Conservation (phyloP, 1,140 invertebrate genomes). For the Galleria mellonella region DNA sequence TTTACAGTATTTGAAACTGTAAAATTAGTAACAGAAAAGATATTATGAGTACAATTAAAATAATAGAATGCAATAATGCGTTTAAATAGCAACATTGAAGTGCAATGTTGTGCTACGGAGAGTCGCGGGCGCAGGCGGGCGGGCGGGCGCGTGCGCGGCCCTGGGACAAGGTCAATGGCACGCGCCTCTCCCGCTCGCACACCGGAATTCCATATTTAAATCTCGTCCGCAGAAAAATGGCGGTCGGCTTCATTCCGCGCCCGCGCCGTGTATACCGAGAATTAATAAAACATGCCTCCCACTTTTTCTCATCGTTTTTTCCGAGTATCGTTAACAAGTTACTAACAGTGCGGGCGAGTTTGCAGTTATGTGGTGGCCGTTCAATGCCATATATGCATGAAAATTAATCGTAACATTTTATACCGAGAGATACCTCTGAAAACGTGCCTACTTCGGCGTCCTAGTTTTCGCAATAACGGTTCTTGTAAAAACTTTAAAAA, state of each 20-base stretch:
- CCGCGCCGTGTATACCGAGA: constrained; percentile 57
- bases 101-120: constrained; percentile 24
- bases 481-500: neutral
- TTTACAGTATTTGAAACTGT: no score
- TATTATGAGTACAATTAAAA: no score
- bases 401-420: constrained; percentile 40
- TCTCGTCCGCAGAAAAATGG: constrained; percentile 73
- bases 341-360: constrained; percentile 36
- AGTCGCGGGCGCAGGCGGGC: constrained; percentile 25
- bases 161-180: constrained; percentile 71
- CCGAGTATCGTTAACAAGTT: constrained; percentile 50
- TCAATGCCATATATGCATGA: constrained; percentile 19
- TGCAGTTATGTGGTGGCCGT: constrained; percentile 30
- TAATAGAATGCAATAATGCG: constrained; percentile 7
- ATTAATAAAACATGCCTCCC: constrained; percentile 68
- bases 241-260: constrained; percentile 65
- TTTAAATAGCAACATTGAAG: constrained; percentile 19
- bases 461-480: constrained; percentile 22
- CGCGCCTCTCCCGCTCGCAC: constrained; percentile 68
- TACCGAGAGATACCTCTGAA: constrained; percentile 16
- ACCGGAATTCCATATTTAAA: constrained; percentile 74
- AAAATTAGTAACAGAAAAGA: no score
- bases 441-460: constrained; percentile 4
- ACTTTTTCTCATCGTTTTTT: constrained; percentile 55
- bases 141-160: constrained; percentile 55